Conservation (phyloP, 2,113 vertebrate species). For the Morone chrysops region DNA sequence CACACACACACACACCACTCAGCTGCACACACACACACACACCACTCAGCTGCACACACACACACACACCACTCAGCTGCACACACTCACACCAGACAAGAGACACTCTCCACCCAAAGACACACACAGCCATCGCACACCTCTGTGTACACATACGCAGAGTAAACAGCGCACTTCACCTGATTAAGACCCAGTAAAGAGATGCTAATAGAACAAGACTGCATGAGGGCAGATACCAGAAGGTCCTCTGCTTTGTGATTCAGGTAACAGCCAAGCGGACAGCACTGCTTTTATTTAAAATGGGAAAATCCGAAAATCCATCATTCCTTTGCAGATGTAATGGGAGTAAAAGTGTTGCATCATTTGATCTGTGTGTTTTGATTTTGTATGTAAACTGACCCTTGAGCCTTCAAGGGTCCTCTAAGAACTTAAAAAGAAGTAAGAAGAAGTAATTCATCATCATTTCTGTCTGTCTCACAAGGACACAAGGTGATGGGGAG, state of each 20-base stretch:
- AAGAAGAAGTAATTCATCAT: not conserved
- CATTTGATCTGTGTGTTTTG: not conserved
- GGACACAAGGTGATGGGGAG: constrained; percentile 87
- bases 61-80: constrained; percentile 10
- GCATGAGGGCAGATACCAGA: constrained; percentile 33
- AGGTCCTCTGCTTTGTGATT: constrained; percentile 21
- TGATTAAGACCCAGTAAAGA: constrained; percentile 57
- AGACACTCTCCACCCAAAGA: constrained; percentile 13
- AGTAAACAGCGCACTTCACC: constrained; percentile 47
- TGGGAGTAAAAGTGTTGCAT: not conserved
- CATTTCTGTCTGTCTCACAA: constrained; percentile 58
- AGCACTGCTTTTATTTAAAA: not conserved
- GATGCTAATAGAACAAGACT: constrained; percentile 62
- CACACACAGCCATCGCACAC: constrained; percentile 15
- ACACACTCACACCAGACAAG: constrained; percentile 11
- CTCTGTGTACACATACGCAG: constrained; percentile 7
- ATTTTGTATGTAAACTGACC: not conserved
- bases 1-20: constrained; percentile 30
- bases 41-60: no score
- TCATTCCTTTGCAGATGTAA: not conserved
- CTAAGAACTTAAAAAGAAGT: not conserved
- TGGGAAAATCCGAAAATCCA: not conserved
- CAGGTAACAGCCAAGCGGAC: constrained; percentile 10
- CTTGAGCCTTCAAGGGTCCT: no score
- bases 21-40: no score